These are phyloP conservation scores for Columba guinea DNA, from an alignment of 2,797 vertebrate genomes.

Conservation along the genomic window DNA sequence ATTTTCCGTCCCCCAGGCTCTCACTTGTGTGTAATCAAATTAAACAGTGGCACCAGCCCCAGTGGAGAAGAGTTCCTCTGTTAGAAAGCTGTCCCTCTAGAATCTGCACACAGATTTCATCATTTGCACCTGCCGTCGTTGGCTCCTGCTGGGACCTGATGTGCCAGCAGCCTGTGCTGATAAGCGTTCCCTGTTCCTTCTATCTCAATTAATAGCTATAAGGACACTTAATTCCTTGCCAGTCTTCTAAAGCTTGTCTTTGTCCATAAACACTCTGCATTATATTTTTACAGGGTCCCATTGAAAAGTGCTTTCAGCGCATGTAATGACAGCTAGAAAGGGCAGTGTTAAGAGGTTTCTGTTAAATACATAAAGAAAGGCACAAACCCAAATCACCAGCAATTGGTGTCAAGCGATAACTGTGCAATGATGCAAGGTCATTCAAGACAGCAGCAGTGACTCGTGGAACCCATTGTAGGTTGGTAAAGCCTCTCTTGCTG, in stretches of 20 bases:
- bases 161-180: constrained; percentile 44
- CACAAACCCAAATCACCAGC: background rate
- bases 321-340: background rate
- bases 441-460: background rate
- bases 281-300: background rate
- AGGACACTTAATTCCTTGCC: constrained; percentile 3
- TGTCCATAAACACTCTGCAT: background rate
- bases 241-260: constrained; percentile 17
- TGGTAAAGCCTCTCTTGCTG: background rate
- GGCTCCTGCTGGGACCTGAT: background rate
- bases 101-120: background rate
- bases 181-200: constrained; percentile 9
- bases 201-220: background rate
- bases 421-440: background rate
- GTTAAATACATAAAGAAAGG: background rate
- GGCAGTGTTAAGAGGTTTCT: background rate
- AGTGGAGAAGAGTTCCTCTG: constrained; percentile 28
- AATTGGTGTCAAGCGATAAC: background rate
- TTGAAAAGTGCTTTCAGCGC: background rate
- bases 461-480: background rate
- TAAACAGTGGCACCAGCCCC: background rate
- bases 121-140: constrained; percentile 34
- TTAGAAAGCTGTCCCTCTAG: constrained; percentile 24
- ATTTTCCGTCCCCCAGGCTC: background rate
- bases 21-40: background rate